Conservation (phyloP, 2,113 vertebrate genomes). For the Etia nguti region DNA sequence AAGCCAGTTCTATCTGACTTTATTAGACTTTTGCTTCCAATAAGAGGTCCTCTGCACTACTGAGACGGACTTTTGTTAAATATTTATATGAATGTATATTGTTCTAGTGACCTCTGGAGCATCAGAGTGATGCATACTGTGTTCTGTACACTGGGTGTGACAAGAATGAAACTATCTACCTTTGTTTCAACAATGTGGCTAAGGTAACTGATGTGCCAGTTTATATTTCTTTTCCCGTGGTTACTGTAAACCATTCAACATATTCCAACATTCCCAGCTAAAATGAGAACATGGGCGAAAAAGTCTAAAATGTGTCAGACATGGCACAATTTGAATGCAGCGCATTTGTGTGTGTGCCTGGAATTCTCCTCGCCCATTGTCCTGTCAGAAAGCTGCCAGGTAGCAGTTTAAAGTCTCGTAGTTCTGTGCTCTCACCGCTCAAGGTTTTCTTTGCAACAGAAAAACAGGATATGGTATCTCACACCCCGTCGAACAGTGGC, state of each 20-base stretch:
- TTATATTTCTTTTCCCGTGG: neutral
- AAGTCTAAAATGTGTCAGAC: neutral
- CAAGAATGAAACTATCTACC: too few species aligned
- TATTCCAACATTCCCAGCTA: neutral
- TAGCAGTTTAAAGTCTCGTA: neutral
- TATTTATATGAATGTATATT: neutral
- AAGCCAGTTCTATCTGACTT: neutral
- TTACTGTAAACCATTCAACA: neutral
- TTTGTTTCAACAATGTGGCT: neutral
- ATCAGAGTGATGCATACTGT: neutral
- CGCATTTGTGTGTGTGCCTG: neutral
- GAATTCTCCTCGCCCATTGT: neutral
- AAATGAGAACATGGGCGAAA: neutral
- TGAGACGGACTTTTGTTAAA: neutral
- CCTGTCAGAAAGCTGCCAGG: neutral
- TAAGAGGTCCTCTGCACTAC: neutral
- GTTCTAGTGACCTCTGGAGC: too few species aligned
- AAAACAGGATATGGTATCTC: slow-evolving; percentile 63
- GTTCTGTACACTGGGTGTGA: neutral
- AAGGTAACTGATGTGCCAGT: neutral
- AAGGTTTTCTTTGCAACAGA: slow-evolving; percentile 7
- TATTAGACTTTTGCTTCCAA: neutral
- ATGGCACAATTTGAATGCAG: slow-evolving; percentile 7
- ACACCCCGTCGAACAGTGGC: neutral
- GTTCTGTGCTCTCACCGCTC: neutral